Evolutionary conservation across 1,140 invertebrate species (phyloP).

Genomic region (Heterodera carotae): DNA sequence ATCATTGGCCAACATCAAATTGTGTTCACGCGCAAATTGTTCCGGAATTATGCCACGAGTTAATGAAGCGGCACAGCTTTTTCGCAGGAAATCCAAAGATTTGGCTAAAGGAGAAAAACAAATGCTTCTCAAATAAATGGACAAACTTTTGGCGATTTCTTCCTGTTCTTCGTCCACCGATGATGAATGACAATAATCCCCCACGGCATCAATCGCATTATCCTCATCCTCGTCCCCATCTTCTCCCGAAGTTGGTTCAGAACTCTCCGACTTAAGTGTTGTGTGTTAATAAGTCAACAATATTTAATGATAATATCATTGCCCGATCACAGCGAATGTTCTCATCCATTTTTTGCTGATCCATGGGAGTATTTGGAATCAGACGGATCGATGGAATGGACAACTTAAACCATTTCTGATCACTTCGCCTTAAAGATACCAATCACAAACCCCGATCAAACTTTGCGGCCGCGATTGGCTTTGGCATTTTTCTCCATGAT

Average conservation of each 20-base stretch:
- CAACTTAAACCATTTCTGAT: constrained; percentile 27
- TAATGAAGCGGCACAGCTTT: constrained; percentile 63
- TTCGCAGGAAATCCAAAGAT: constrained; percentile 39
- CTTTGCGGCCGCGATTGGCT: constrained; percentile 5
- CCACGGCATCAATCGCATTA: neutral
- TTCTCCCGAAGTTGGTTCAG: constrained; percentile 58
- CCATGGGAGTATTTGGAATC: constrained; percentile 64
- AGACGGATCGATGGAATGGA: constrained; percentile 60
- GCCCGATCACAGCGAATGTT: constrained; percentile 24
- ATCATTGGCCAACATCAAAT: constrained; percentile 76
- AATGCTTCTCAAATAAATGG: neutral
- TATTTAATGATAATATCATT: neutral
- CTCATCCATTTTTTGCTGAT: constrained; percentile 32
- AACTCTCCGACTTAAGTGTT: constrained; percentile 48
- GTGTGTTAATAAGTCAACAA: too few relatives aligned
- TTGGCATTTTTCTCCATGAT: neutral
- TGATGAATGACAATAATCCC: constrained; percentile 42
- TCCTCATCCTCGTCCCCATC: constrained; percentile 59
- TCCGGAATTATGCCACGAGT: constrained; percentile 21
- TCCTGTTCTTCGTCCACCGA: constrained; percentile 57
- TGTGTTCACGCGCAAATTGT: constrained; percentile 72
- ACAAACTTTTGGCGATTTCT: constrained; percentile 22
- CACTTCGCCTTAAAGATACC: neutral
- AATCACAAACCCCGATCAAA: neutral
- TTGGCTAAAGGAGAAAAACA: constrained; percentile 23